phyloP scores from a whole-genome alignment of 1,140 invertebrate genomes.

The Drosophila carrolli region DNA sequence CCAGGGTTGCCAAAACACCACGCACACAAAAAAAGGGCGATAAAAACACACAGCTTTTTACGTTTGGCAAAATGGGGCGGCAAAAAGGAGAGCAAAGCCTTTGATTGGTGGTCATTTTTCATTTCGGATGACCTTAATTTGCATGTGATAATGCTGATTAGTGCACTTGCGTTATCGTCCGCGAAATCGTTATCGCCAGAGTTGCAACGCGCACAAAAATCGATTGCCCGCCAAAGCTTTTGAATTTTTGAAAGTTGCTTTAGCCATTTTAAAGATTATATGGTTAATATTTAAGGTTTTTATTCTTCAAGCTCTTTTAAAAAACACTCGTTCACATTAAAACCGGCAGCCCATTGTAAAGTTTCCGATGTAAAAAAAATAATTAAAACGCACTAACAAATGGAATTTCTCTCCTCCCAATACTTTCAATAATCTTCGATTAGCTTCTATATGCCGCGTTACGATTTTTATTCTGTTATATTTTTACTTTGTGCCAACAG shows the following conservation, averaged over 20 bases:
- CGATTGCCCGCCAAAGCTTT: slow-evolving; percentile 41
- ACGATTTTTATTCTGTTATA: slow-evolving; percentile 78
- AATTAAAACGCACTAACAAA: slow-evolving; percentile 16
- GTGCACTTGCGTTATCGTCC: slow-evolving; percentile 18
- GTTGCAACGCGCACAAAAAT: slow-evolving; percentile 12
- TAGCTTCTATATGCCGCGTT: slow-evolving; percentile 42
- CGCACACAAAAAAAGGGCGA: slow-evolving; percentile 9
- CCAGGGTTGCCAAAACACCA: slow-evolving; percentile 32
- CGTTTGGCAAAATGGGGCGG: background rate
- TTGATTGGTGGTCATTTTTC: slow-evolving; percentile 23
- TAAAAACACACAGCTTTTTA: slow-evolving; percentile 6
- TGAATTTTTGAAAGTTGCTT: background rate
- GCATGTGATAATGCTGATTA: slow-evolving; percentile 53
- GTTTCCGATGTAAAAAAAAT: slow-evolving; percentile 7
- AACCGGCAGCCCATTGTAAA: slow-evolving; percentile 12
- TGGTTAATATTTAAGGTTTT: slow-evolving; percentile 3
- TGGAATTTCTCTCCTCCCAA: slow-evolving; percentile 14
- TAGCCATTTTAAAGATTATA: background rate
- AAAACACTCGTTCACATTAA: slow-evolving; percentile 5
- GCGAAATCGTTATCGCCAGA: slow-evolving; percentile 36
- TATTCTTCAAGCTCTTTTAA: background rate
- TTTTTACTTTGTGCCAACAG: slow-evolving; percentile 82
- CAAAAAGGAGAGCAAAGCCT: background rate
- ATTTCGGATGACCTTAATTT: slow-evolving; percentile 47
- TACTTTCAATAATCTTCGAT: slow-evolving; percentile 56